These are phyloP conservation scores for Drosophila miranda DNA, from an alignment of 1,140 invertebrate species.

Conservation along the genomic window DNA sequence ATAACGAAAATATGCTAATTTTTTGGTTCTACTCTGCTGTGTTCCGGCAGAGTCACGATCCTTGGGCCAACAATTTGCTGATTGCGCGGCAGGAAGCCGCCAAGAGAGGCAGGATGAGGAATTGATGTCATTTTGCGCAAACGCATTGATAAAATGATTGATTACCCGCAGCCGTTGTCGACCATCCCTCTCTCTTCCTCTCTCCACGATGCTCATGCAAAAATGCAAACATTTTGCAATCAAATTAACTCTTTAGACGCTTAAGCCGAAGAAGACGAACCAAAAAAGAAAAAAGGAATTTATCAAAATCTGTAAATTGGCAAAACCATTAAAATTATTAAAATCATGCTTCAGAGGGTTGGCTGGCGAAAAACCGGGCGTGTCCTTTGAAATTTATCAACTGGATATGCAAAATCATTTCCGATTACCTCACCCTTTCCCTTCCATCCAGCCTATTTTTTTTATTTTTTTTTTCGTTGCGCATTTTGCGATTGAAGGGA, in stretches of 20 bases:
- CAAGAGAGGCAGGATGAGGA: conserved; percentile 48
- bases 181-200: not conserved
- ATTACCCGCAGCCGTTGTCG: conserved; percentile 68
- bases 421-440: conserved; percentile 16
- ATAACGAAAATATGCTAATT: conserved; percentile 79
- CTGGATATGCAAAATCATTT: conserved; percentile 74
- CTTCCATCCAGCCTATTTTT: not conserved
- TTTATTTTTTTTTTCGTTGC: conserved; percentile 6
- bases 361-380: conserved; percentile 50
- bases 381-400: conserved; percentile 77
- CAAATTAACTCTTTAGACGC: conserved; percentile 79
- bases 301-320: conserved; percentile 80
- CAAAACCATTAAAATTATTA: conserved; percentile 81
- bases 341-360: conserved; percentile 62
- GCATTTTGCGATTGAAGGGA: conserved; percentile 37
- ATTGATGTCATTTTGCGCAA: conserved; percentile 74
- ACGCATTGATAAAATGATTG: conserved; percentile 80
- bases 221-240: conserved; percentile 77
- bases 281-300: conserved; percentile 55
- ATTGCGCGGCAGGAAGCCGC: conserved; percentile 56
- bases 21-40: not conserved
- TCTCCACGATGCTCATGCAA: conserved; percentile 12
- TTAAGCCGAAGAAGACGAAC: conserved; percentile 50
- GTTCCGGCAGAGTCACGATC: conserved; percentile 76
- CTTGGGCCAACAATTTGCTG: conserved; percentile 75